These are phyloP conservation scores for Pitangus sulphuratus DNA, from an alignment of 2,797 vertebrate species.

Conservation along the genomic window DNA sequence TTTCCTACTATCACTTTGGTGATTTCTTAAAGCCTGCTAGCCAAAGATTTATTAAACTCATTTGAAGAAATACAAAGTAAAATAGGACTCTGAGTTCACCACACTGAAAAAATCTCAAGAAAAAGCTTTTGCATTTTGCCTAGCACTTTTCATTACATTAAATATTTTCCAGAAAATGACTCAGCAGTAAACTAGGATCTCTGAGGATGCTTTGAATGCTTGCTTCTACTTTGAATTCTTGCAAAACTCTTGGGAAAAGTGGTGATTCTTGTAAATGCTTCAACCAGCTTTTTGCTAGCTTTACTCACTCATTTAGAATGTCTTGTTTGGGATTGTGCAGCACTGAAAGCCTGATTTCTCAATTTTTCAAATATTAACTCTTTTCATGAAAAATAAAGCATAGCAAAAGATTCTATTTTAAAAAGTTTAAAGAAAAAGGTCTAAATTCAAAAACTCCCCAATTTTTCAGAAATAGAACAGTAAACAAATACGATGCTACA, in stretches of 20 bases:
- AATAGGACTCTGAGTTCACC: background rate
- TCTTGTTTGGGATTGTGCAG: background rate
- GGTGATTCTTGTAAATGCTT: background rate
- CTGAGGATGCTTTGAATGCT: background rate
- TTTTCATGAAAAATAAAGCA: background rate
- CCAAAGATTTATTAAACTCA: background rate
- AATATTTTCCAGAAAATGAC: background rate
- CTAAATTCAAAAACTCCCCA: background rate
- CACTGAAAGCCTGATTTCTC: background rate
- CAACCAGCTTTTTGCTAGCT: background rate
- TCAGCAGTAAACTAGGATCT: background rate
- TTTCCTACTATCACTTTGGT: background rate
- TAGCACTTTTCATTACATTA: background rate
- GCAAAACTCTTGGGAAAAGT: background rate
- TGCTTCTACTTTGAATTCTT: background rate
- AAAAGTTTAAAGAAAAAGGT: background rate
- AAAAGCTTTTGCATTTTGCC: background rate
- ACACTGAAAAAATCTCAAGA: background rate
- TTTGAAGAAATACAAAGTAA: background rate
- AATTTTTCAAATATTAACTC: background rate
- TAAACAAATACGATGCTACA: background rate
- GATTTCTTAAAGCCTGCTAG: background rate
- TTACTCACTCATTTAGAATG: background rate
- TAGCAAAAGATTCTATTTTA: background rate
- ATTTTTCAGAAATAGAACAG: background rate